phyloP scores from a whole-genome alignment of 2,113 vertebrate genomes.

The Engraulis encrasicolus region DNA sequence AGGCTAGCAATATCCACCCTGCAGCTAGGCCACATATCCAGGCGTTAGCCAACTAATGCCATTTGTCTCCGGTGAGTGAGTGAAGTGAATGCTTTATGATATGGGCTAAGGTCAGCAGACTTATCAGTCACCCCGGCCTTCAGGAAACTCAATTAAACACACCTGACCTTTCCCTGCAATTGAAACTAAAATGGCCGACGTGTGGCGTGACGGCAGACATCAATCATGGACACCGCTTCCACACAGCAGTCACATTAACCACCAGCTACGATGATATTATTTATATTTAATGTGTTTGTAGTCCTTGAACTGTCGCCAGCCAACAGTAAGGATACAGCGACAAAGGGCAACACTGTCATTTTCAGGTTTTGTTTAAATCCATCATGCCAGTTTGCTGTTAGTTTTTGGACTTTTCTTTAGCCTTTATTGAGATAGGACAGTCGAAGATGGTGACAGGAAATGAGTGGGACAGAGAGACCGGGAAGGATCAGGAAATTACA shows the following conservation, averaged over 20 bases:
- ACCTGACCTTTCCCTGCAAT: background rate
- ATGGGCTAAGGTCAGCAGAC: background rate
- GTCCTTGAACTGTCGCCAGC: background rate
- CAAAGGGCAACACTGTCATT: background rate
- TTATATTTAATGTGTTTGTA: background rate
- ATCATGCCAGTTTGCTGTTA: background rate
- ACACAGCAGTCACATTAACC: background rate
- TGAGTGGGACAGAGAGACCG: too few relatives aligned
- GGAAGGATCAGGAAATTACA: too few relatives aligned
- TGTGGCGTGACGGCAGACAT: background rate
- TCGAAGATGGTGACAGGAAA: too few relatives aligned
- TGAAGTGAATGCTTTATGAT: background rate
- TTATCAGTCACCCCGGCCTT: background rate
- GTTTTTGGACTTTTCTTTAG: too few relatives aligned
- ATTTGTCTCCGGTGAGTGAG: background rate
- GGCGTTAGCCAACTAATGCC: background rate
- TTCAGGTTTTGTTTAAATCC: background rate
- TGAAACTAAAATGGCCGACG: background rate
- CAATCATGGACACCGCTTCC: background rate
- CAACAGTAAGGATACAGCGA: background rate
- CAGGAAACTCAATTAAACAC: conserved; percentile 5
- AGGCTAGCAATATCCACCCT: too few relatives aligned
- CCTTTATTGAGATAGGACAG: too few relatives aligned
- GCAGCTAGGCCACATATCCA: background rate
- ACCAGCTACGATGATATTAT: background rate